A percentile compares a stretch with the other conserved stretches of the same genome.
These are phyloP conservation scores for Betta splendens DNA, from an alignment of 2,797 vertebrate species.

Conservation along the genomic window DNA sequence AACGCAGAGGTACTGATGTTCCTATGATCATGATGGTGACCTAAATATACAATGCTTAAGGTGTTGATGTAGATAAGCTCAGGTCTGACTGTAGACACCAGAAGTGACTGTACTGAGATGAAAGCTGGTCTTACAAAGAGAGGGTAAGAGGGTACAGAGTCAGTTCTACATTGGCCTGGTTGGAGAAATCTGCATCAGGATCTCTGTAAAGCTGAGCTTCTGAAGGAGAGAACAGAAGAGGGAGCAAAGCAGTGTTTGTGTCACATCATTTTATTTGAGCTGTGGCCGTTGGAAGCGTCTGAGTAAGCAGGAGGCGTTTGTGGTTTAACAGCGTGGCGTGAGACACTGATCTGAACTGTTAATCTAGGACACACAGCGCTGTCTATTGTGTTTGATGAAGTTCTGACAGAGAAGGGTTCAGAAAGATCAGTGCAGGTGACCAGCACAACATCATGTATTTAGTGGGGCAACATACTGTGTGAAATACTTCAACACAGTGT, in stretches of 20 bases:
- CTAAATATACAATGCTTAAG: background rate
- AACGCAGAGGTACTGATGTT: conserved; percentile 48
- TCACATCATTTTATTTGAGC: background rate
- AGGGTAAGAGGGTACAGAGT: background rate
- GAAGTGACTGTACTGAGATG: background rate
- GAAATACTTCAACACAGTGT: too few species aligned
- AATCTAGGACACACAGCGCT: background rate
- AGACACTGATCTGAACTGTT: background rate
- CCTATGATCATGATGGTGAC: background rate
- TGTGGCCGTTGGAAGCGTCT: background rate
- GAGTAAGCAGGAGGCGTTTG: conserved; percentile 37
- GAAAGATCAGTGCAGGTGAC: background rate
- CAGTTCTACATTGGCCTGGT: background rate
- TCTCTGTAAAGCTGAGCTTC: background rate
- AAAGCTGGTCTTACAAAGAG: background rate
- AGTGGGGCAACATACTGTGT: background rate
- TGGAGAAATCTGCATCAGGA: too few species aligned
- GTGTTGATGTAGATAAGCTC: background rate
- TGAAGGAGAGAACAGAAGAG: background rate
- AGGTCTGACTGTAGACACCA: background rate
- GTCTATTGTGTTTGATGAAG: conserved; percentile 2
- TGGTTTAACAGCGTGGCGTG: conserved; percentile 41
- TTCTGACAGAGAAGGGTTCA: background rate
- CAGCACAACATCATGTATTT: background rate
- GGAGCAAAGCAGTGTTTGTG: background rate